phyloP scores from a whole-genome alignment of 2,797 vertebrate species.

The Perodicticus potto region DNA sequence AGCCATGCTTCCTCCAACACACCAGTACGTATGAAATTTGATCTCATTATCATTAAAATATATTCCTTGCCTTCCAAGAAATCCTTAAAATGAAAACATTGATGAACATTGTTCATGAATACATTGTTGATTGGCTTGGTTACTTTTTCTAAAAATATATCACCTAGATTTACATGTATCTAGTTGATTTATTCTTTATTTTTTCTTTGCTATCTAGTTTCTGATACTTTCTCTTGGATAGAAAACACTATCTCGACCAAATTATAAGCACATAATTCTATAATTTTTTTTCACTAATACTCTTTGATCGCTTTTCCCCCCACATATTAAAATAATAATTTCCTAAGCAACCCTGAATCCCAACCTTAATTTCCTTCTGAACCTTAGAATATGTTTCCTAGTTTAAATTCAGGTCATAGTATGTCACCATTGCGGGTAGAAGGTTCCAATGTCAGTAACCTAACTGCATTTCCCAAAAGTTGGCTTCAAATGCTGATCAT shows the following conservation, averaged over 20 bases:
- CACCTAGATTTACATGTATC: neutral
- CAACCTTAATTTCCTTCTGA: neutral
- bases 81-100: neutral
- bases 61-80: neutral
- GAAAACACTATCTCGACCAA: neutral
- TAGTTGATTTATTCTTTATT: accelerated
- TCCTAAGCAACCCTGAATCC: neutral
- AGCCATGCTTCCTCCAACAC: neutral
- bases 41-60: neutral
- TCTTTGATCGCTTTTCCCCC: neutral
- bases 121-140: neutral
- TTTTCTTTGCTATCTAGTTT: neutral
- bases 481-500: neutral
- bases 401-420: neutral
- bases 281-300: neutral
- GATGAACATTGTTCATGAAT: neutral
- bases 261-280: neutral
- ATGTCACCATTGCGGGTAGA: neutral
- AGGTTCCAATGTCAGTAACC: neutral
- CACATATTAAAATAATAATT: slow-evolving; percentile 20
- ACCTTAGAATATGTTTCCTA: neutral
- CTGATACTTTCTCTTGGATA: neutral
- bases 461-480: neutral
- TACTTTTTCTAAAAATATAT: neutral
- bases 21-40: neutral